Conservation (phyloP, 2,888 invertebrate genomes). For the Patella pellucida region DNA sequence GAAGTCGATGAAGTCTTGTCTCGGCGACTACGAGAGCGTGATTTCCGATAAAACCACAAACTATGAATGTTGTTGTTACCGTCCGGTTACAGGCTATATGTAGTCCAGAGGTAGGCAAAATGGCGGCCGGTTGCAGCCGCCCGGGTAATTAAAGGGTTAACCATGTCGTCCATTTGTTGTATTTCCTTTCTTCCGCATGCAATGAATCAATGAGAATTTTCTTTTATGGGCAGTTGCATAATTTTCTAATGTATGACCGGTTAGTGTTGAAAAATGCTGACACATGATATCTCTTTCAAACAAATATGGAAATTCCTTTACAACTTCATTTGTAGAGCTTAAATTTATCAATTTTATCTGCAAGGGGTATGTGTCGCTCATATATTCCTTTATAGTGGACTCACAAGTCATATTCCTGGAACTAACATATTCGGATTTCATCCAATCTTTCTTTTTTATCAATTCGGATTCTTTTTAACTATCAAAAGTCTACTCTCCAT, state of each 20-base stretch:
- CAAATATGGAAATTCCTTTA: not conserved
- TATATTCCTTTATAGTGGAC: not conserved
- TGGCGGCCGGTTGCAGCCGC: too few species aligned
- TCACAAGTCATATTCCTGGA: constrained; percentile 3
- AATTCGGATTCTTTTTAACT: not conserved
- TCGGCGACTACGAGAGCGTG: too few species aligned
- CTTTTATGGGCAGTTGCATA: not conserved
- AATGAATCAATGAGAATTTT: constrained; percentile 2
- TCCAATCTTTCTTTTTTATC: not conserved
- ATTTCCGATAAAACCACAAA: too few species aligned
- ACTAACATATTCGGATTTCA: not conserved
- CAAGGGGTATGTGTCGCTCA: not conserved
- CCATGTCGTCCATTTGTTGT: not conserved
- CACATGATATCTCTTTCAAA: not conserved
- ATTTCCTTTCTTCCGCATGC: not conserved
- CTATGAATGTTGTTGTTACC: too few species aligned
- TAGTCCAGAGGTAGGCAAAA: too few species aligned
- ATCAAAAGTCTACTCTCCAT: not conserved
- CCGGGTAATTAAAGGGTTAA: too few species aligned
- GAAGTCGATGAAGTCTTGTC: too few species aligned
- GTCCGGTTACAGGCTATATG: too few species aligned
- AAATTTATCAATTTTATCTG: not conserved
- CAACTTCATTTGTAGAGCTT: not conserved
- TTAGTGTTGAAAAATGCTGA: not conserved
- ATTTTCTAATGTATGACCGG: constrained; percentile 3